These are phyloP conservation scores for Microcebus ravelobensis DNA, from an alignment of 2,113 vertebrate genomes.

Conservation along the genomic window DNA sequence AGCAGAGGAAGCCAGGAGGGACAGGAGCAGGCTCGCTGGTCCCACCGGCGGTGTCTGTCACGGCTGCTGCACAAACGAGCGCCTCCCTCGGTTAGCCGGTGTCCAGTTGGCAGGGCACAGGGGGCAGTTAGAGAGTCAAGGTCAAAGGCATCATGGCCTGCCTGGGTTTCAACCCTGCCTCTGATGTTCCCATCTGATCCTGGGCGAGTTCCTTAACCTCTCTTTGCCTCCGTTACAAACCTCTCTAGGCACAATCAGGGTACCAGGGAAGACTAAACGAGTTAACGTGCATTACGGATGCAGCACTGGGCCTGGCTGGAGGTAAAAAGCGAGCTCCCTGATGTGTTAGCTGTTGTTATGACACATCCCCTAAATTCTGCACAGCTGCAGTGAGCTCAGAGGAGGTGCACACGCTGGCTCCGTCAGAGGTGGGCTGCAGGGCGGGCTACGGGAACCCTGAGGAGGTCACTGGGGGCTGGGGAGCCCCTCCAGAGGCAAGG, in stretches of 20 bases:
- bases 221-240: background rate
- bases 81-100: background rate
- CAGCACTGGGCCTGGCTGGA: no score
- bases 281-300: no score
- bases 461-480: background rate
- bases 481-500: background rate
- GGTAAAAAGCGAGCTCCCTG: no score
- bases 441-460: background rate
- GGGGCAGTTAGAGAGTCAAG: background rate
- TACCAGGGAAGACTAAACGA: background rate
- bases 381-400: background rate
- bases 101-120: background rate
- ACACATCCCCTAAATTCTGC: background rate
- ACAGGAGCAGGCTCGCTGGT: background rate
- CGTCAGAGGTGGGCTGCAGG: background rate
- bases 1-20: background rate
- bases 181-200: background rate
- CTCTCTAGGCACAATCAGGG: background rate
- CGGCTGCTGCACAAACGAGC: background rate
- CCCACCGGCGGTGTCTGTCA: background rate
- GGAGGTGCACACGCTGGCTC: background rate
- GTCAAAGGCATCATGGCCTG: background rate
- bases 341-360: background rate
- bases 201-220: background rate
- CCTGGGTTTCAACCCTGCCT: background rate